phyloP scores from a whole-genome alignment of 2,113 vertebrate genomes.

The Tautogolabrus adspersus region DNA sequence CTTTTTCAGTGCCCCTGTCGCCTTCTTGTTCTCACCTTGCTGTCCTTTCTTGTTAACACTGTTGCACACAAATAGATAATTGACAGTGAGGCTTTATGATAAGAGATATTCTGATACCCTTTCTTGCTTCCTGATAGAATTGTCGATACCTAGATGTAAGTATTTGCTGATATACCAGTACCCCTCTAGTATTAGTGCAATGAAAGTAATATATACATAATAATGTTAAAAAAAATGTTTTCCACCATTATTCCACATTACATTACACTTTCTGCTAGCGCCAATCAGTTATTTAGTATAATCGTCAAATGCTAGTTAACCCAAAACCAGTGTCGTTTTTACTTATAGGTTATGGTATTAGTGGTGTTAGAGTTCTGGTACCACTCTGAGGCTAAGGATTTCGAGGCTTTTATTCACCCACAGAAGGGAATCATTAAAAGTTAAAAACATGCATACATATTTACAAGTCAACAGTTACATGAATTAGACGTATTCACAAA shows the following conservation, averaged over 20 bases:
- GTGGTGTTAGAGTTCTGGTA: background rate
- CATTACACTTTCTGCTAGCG: too few relatives aligned
- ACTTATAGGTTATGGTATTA: too few relatives aligned
- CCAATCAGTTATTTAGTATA: background rate
- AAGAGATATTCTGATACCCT: background rate
- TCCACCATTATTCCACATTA: background rate
- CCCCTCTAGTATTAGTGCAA: background rate
- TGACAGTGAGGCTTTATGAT: background rate
- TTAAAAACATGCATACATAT: slow-evolving; percentile 4
- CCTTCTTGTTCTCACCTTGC: slow-evolving; percentile 21
- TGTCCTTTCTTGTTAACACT: slow-evolving; percentile 13
- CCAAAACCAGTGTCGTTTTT: background rate
- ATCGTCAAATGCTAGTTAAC: background rate
- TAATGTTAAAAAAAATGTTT: background rate
- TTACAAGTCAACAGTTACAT: background rate
- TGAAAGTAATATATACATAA: background rate
- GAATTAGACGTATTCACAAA: background rate
- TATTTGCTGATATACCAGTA: background rate
- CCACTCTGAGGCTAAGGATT: background rate
- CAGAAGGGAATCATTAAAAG: background rate
- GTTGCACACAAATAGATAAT: background rate
- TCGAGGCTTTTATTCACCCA: background rate
- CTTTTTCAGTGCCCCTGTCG: slow-evolving; percentile 19
- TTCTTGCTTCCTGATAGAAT: background rate
- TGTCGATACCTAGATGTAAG: too few relatives aligned